Evolutionary conservation across 2,888 invertebrate species (phyloP), one percentile per base, ranked within the genome.

Genomic region (Amphipyra berbera): DNA sequence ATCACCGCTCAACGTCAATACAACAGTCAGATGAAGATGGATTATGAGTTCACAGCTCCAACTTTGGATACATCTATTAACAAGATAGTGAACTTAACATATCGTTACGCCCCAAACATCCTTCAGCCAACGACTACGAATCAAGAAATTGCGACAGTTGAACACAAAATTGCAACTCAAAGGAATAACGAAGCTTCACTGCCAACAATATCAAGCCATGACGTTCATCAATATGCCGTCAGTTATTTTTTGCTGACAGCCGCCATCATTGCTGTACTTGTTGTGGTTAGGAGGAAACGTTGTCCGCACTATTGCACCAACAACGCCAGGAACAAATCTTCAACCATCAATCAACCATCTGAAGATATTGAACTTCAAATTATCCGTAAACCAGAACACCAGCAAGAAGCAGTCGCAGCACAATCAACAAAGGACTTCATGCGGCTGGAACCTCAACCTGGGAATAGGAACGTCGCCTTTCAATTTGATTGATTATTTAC

Each of bases 1-100:
- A 65, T 72, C n/a, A 48, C 61, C 15, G 35, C 74, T 12, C 56
- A 61, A 13, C 40, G 47, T 7, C 50, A 60, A 9, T 65, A 61
- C 38, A 47, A 10, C 15, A 45, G 35, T n/a, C 30, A 33, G 0
- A 37, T 54, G 45, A 47, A 44, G n/a, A 44, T 66, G 49, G 46
- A 49, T 6, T 58, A 61, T 21, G 21, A 38, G 6, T 6, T 48
- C 0, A 14, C 13, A 9, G 30, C 8, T 10, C 47, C 61, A 7
- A 9, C 15, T 1, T 10, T 61, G 4, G 35, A 61, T 9, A 50
- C 48, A 1, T 42, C 61, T 0, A 41, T 66, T 6, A 61, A 61
- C 54, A 58, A 47, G 6, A 41, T 66, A 1, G 54, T 61, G 1
- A 66, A 57, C n/a, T 30, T 59, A 13, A 55, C 35, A 0, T 54